Percentiles rank a stretch among this genome's conserved stretches.
These are phyloP conservation scores for Alligator sinensis DNA, from an alignment of 2,113 vertebrate species.

Conservation along the genomic window DNA sequence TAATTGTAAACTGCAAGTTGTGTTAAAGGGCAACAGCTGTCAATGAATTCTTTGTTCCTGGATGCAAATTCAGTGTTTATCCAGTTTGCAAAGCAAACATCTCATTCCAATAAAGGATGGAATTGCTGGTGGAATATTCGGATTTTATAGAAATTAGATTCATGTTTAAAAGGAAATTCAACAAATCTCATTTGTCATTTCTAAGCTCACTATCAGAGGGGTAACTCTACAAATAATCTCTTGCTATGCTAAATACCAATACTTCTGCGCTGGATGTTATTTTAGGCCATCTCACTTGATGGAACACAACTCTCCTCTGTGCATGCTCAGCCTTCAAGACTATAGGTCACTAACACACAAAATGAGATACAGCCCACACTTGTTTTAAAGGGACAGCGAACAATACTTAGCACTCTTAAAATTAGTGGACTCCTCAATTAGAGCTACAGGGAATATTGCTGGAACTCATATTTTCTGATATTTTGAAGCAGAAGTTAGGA, in stretches of 20 bases:
- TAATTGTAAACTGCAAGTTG: neutral
- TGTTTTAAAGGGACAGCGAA: neutral
- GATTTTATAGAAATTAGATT: neutral
- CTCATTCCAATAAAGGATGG: neutral
- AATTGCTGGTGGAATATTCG: neutral
- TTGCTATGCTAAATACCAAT: neutral
- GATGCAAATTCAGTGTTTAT: neutral
- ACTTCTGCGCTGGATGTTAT: neutral
- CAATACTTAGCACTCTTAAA: neutral
- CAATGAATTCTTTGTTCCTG: neutral
- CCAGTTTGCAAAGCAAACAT: neutral
- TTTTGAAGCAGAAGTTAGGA: neutral
- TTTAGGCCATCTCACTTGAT: neutral
- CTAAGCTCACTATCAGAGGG: neutral
- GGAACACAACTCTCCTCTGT: neutral
- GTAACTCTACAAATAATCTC: neutral
- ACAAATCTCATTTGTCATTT: neutral
- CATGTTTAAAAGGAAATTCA: neutral
- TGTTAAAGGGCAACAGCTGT: neutral
- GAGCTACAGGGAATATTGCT: neutral
- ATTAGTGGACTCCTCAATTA: neutral
- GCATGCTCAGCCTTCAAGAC: neutral
- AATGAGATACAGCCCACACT: neutral
- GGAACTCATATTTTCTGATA: neutral
- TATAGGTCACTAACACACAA: neutral